A percentile compares a stretch with the other conserved stretches of the same genome.
Evolutionary conservation across 2,797 vertebrate genomes (phyloP).

Genomic region (Eulemur mongoz): DNA sequence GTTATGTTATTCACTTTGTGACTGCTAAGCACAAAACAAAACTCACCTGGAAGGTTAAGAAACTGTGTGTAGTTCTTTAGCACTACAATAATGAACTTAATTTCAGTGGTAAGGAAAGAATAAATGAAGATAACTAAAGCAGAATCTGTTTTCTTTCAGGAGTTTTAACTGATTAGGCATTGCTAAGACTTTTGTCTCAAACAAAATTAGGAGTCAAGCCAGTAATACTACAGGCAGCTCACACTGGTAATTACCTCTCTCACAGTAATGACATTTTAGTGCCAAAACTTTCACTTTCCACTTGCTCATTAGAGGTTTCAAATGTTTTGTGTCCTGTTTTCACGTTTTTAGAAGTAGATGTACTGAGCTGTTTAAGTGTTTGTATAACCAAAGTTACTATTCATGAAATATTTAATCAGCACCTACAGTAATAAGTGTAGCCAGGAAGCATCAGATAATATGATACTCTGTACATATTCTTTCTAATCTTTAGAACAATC

Average conservation of each 20-base stretch:
- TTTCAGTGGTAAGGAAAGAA: conserved; percentile 7
- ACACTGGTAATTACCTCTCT: conserved; percentile 56
- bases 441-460: not conserved
- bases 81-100: not conserved
- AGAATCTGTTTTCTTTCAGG: conserved; percentile 65
- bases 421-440: not conserved
- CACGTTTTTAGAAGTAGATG: not conserved
- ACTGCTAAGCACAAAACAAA: conserved; percentile 5
- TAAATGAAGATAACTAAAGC: not conserved
- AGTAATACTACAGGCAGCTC: conserved; percentile 44
- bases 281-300: conserved; percentile 41
- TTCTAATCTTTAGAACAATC: not conserved
- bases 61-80: not conserved
- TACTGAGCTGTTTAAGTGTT: not conserved
- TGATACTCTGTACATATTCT: not conserved
- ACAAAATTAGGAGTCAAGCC: conserved; percentile 68
- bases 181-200: conserved; percentile 68
- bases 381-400: not conserved
- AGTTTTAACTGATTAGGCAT: conserved; percentile 60
- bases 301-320: conserved; percentile 61
- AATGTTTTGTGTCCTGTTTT: not conserved
- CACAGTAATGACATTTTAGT: conserved; percentile 61
- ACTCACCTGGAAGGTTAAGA: conserved; percentile 18
- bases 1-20: not conserved
- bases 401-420: conserved; percentile 26